Evolutionary conservation across 2,888 invertebrate genomes (phyloP).

Genomic region (Pandemis corylana): DNA sequence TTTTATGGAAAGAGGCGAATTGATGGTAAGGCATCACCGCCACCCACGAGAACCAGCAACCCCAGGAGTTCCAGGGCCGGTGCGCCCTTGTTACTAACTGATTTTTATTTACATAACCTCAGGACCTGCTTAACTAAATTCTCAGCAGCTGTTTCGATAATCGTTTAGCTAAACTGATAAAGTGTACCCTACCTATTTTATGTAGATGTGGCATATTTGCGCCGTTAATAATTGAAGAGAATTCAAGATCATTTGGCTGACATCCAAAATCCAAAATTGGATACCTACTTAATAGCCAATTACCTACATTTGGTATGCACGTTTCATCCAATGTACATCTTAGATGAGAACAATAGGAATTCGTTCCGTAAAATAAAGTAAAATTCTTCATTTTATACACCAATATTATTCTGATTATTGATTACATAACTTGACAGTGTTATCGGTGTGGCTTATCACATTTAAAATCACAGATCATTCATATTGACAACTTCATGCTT

Average conservation of each 20-base stretch:
- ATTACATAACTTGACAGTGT: neutral
- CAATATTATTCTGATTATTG: neutral
- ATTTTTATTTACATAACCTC: no score
- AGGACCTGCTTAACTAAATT: no score
- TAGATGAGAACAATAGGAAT: neutral
- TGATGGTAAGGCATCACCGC: no score
- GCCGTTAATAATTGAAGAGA: neutral
- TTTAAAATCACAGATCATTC: neutral
- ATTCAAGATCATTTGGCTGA: slow-evolving; percentile 23
- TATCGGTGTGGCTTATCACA: neutral
- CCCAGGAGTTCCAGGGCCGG: no score
- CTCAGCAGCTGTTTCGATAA: no score
- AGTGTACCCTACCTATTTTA: no score
- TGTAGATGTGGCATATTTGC: no score
- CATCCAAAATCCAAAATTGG: slow-evolving; percentile 20
- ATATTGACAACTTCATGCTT: neutral
- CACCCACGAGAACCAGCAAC: no score
- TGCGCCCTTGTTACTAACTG: no score
- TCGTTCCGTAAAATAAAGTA: no score
- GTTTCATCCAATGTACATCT: neutral
- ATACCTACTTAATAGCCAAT: slow-evolving; percentile 5
- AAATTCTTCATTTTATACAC: neutral
- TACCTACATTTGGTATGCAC: neutral
- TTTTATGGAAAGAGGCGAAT: no score
- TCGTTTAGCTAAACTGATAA: no score